phyloP scores from a whole-genome alignment of 1,140 invertebrate genomes.

The Papilio machaon region DNA sequence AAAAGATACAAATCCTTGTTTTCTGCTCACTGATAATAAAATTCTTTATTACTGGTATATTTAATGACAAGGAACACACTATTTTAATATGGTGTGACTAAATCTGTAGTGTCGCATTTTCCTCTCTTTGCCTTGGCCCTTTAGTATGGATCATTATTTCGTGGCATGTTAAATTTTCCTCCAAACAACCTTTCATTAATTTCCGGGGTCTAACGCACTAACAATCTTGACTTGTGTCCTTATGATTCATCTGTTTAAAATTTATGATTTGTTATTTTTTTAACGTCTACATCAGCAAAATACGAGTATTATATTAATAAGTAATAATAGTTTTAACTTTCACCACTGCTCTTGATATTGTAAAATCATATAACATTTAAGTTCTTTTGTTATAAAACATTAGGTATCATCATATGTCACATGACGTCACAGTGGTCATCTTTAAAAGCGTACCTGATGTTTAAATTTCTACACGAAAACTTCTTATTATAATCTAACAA shows the following conservation, averaged over 20 bases:
- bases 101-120: neutral
- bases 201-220: constrained; percentile 28
- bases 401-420: no score
- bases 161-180: constrained; percentile 23
- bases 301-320: neutral
- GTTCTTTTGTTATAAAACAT: neutral
- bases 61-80: constrained; percentile 4
- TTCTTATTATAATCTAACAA: no score
- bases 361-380: neutral
- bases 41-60: neutral
- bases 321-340: neutral
- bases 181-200: constrained; percentile 18
- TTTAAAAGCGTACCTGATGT: neutral
- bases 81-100: neutral
- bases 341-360: neutral
- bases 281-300: neutral
- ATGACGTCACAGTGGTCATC: no score
- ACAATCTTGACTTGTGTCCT: neutral
- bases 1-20: no score
- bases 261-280: neutral
- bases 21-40: neutral
- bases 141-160: constrained; percentile 23
- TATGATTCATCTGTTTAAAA: constrained; percentile 19
- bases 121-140: constrained; percentile 16
- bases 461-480: neutral